Evolutionary conservation across 2,797 vertebrate genomes (phyloP), one percentile per base, ranked within the genome.

Genomic region (Lepilemur ruficaudatus): DNA sequence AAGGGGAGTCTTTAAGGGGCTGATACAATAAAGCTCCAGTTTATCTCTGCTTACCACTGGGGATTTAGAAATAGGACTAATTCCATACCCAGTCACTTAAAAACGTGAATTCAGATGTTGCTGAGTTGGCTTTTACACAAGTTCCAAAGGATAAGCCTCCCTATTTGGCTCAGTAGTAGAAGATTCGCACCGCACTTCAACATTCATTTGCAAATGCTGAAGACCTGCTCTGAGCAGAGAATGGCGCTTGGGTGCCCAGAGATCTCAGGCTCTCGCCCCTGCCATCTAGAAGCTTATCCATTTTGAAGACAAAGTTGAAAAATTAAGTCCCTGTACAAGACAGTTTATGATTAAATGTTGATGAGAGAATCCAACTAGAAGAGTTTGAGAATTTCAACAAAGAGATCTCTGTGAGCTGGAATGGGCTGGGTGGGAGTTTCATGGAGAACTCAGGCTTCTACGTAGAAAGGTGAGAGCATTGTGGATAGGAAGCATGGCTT

Each of bases 21-120:
- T 69, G 63, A 89, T 94, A 94, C 11, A 95, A 79, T 90, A 93
- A 93, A 95, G 88, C 38, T 83, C 30, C 25, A 72, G 48, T 92
- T 96, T 96, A 95, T 96, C 95, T 97, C 82, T 85, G 52, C 83
- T 70, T 97, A 86, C 91, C 91, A 91, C 94, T 48, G 50, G 52
- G 90, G 82, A 98, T 93, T 96, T 94, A 87, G 79, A 96, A 97
- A 91, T 55, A 89, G 70, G 41, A 80, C 61, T 96, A 94, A 95
- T 97, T 87, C 86, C 79, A 73, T 11, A 89, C 28, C 28, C 46
- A 94, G 35, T 91, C 52, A 59, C 81, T 96, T 91, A 81, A 61
- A 96, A 78, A 93, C 0, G 0, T 65, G 70, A 69, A 91, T 95
- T 93, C 93, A 70, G 73, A 92, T 92, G 57, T 91, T 87, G 75